Evolutionary conservation across 2,797 vertebrate species (phyloP).

Genomic region (Pitangus sulphuratus): DNA sequence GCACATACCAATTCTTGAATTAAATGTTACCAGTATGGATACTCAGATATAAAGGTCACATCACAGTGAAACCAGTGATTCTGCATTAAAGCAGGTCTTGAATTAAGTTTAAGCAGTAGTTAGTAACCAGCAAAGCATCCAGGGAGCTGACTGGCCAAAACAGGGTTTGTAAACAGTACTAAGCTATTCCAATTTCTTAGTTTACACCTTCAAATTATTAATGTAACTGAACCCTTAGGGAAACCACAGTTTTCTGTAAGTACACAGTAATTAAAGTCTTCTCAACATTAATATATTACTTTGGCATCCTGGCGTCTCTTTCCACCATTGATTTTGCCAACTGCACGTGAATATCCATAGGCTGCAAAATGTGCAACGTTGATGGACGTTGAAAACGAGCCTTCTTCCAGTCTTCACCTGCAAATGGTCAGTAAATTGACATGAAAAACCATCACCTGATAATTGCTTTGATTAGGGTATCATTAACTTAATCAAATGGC

Average conservation of each 20-base stretch:
- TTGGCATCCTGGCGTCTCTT: slow-evolving; percentile 90
- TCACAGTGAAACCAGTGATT: background rate
- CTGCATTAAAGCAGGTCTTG: background rate
- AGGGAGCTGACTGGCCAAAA: background rate
- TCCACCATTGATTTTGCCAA: slow-evolving; percentile 94
- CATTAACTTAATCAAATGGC: background rate
- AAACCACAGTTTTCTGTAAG: background rate
- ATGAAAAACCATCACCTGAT: background rate
- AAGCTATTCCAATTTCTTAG: background rate
- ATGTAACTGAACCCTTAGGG: background rate
- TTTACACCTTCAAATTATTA: background rate
- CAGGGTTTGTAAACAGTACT: background rate
- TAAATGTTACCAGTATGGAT: background rate
- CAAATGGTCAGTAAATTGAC: background rate
- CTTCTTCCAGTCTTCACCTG: slow-evolving; percentile 89
- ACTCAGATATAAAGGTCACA: background rate
- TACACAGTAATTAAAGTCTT: background rate
- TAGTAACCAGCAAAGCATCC: background rate
- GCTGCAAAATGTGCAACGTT: slow-evolving; percentile 88
- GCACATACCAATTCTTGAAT: background rate
- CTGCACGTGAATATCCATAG: slow-evolving; percentile 90
- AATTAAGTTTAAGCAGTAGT: background rate
- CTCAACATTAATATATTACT: slow-evolving; percentile 72
- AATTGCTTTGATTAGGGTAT: background rate
- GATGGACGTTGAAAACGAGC: slow-evolving; percentile 85